Conservation (phyloP, 2,113 vertebrate species). For the Falcunculus frontatus region DNA sequence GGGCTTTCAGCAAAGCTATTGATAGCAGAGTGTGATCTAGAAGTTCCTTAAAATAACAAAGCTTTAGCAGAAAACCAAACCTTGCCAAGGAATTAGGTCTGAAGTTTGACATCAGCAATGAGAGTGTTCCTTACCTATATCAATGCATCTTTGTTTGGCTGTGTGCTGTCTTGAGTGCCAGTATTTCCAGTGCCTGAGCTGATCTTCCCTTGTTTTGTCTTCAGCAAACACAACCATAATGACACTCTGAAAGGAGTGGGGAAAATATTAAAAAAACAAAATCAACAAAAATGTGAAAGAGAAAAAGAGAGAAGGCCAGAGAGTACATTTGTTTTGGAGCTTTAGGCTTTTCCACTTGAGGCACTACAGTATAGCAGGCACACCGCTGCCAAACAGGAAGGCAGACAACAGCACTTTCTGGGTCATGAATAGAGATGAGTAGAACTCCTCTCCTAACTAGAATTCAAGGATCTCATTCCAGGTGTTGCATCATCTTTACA, state of each 20-base stretch:
- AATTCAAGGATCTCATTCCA: slow-evolving; percentile 6
- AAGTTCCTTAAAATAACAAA: slow-evolving; percentile 18
- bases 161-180: slow-evolving; percentile 99
- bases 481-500: slow-evolving; percentile 30
- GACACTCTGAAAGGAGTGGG: slow-evolving; percentile 80
- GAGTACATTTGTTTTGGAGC: not conserved
- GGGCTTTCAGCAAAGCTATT: not conserved
- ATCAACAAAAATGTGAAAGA: not conserved
- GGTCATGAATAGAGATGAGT: not conserved
- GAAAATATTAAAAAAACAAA: not conserved
- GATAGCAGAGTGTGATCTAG: not conserved
- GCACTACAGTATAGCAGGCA: not conserved
- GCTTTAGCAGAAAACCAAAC: slow-evolving; percentile 18
- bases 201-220: slow-evolving; percentile 96
- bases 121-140: slow-evolving; percentile 83
- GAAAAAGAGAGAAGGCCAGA: not conserved
- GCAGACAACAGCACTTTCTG: not conserved
- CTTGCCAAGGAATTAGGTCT: slow-evolving; percentile 50
- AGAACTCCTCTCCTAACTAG: not conserved
- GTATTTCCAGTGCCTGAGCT: slow-evolving; percentile 97
- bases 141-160: slow-evolving; percentile 96
- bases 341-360: not conserved
- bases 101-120: not conserved
- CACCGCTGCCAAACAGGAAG: not conserved
- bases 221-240: slow-evolving; percentile 98